Conservation (phyloP, 1,140 invertebrate genomes). For the Meloidogyne chitwoodi region DNA sequence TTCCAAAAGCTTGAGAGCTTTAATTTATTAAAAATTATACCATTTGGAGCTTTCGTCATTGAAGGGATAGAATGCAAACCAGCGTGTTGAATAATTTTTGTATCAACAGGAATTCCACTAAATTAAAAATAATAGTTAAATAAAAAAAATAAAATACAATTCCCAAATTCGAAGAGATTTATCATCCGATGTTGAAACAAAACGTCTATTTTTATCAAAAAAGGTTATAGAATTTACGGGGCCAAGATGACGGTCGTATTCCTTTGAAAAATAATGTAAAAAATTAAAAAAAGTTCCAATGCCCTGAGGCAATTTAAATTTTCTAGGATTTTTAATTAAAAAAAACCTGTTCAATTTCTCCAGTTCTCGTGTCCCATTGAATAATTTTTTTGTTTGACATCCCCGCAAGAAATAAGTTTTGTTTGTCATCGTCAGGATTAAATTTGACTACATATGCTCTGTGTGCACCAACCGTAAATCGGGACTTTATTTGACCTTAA, state of each 20-base stretch:
- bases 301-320: too few species aligned
- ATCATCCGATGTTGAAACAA: slow-evolving; percentile 97
- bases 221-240: slow-evolving; percentile 98
- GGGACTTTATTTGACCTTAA: slow-evolving; percentile 55
- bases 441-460: slow-evolving; percentile 79
- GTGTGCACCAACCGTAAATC: slow-evolving; percentile 54
- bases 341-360: slow-evolving; percentile 73
- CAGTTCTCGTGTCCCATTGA: slow-evolving; percentile 88
- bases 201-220: slow-evolving; percentile 93
- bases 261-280: slow-evolving; percentile 67
- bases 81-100: slow-evolving; percentile 99
- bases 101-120: slow-evolving; percentile 97
- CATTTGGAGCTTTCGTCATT: slow-evolving; percentile 86
- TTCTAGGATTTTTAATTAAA: background rate
- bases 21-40: slow-evolving; percentile 59
- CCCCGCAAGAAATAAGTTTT: slow-evolving; percentile 93
- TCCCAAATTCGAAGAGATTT: slow-evolving; percentile 98
- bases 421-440: slow-evolving; percentile 92
- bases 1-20: too few species aligned
- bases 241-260: slow-evolving; percentile 96
- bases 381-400: slow-evolving; percentile 96
- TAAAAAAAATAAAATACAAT: slow-evolving; percentile 69
- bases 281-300: slow-evolving; percentile 4
- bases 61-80: slow-evolving; percentile 98
- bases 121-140: slow-evolving; percentile 20